phyloP scores from a whole-genome alignment of 2,888 invertebrate genomes.

The Eilema griseolum region DNA sequence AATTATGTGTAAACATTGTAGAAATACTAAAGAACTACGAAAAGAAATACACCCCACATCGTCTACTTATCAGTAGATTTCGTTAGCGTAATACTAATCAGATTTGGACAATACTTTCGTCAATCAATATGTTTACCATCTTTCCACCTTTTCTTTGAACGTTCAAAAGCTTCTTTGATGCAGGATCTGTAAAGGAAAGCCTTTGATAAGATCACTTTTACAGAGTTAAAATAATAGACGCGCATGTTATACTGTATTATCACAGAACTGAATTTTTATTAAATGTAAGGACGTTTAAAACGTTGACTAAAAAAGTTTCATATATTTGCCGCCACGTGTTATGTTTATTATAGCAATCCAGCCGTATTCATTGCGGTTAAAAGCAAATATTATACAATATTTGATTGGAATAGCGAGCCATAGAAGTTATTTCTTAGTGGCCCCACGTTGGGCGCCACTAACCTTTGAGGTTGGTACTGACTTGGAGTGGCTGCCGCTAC shows the following conservation, averaged over 20 bases:
- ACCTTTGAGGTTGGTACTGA: too few relatives aligned
- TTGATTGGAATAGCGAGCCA: too few relatives aligned
- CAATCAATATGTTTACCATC: conserved; percentile 76
- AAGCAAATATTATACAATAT: too few relatives aligned
- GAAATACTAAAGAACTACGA: conserved; percentile 21
- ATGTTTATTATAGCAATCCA: too few relatives aligned
- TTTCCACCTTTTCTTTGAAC: conserved; percentile 87
- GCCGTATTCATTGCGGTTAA: too few relatives aligned
- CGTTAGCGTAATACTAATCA: background rate
- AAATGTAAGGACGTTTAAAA: too few relatives aligned
- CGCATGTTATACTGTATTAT: background rate
- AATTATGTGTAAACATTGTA: conserved; percentile 19
- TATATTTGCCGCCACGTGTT: too few relatives aligned
- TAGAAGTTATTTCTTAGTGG: too few relatives aligned
- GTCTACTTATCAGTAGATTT: background rate
- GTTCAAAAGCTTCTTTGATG: conserved; percentile 92
- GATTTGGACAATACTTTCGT: conserved; percentile 40
- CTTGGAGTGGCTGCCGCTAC: background rate
- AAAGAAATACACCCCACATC: conserved; percentile 11
- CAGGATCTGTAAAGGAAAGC: conserved; percentile 87
- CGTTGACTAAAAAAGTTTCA: too few relatives aligned
- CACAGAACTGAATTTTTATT: background rate
- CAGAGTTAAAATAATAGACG: background rate
- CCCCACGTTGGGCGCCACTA: too few relatives aligned
- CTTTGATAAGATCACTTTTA: background rate